These are phyloP conservation scores for Chelonoidis abingdonii DNA, from an alignment of 2,113 vertebrate genomes.

Conservation along the genomic window DNA sequence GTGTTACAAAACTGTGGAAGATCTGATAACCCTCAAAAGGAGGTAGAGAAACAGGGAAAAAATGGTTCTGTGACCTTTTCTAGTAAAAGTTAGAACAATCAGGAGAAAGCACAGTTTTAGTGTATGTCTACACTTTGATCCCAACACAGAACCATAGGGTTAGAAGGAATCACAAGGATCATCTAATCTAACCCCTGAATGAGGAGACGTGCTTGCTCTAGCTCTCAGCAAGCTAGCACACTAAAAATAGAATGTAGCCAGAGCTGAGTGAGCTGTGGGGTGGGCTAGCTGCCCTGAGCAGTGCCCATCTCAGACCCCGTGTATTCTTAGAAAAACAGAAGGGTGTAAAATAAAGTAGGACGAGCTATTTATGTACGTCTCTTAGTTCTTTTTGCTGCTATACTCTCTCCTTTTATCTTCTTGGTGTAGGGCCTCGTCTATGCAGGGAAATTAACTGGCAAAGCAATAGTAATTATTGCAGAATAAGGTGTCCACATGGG, in stretches of 20 bases:
- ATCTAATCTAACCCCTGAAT: not conserved
- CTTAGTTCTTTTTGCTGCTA: not conserved
- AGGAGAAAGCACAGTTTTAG: not conserved
- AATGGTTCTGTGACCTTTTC: not conserved
- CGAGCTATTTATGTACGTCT: not conserved
- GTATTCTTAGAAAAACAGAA: not conserved
- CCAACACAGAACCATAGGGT: not conserved
- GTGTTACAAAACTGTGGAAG: not conserved
- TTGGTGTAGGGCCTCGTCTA: not conserved
- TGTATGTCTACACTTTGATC: not conserved
- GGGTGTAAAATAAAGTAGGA: not conserved
- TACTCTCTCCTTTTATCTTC: not conserved
- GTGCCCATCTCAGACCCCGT: not conserved
- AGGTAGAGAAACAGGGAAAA: not conserved
- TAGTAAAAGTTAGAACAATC: not conserved
- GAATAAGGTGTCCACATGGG: not conserved
- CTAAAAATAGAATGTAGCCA: not conserved
- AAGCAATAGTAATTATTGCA: not conserved
- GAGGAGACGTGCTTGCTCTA: no score
- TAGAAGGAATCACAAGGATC: not conserved
- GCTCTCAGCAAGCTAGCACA: not conserved
- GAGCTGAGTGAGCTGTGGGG: not conserved
- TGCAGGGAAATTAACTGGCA: not conserved
- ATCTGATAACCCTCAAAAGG: not conserved
- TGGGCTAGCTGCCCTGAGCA: not conserved